Conservation (phyloP, 2,113 vertebrate genomes). For the Odocoileus hemionus region DNA sequence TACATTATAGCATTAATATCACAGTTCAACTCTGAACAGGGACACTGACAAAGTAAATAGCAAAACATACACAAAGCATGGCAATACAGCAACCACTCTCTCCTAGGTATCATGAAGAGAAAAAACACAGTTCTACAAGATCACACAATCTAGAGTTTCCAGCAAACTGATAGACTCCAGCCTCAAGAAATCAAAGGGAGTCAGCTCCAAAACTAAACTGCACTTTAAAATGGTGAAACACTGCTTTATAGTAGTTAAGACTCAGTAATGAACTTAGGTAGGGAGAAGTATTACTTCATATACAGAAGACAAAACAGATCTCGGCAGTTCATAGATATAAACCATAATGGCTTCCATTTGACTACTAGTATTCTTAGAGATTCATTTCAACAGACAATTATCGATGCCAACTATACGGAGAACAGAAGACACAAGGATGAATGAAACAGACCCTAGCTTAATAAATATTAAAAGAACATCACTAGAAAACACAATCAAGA, state of each 20-base stretch:
- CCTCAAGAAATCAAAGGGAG: neutral
- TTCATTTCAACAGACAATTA: neutral
- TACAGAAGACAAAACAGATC: neutral
- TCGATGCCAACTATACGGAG: neutral
- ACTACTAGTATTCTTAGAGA: neutral
- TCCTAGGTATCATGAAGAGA: neutral
- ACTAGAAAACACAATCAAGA: constrained; percentile 1
- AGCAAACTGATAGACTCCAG: neutral
- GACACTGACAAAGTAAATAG: neutral
- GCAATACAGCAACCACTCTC: neutral
- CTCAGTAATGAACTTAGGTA: neutral
- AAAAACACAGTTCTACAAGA: neutral
- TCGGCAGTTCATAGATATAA: neutral
- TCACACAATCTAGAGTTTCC: neutral
- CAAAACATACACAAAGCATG: neutral
- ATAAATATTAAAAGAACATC: neutral
- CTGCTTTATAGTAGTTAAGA: neutral
- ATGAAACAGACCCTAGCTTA: neutral
- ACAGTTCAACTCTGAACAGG: neutral
- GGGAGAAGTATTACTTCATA: neutral
- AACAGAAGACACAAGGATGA: neutral
- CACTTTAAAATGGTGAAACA: neutral
- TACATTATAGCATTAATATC: neutral
- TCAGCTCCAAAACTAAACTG: neutral
- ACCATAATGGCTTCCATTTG: neutral